A percentile compares a stretch with the other conserved stretches of the same genome.
These are phyloP conservation scores for Neotoxoptera formosana DNA, from an alignment of 1,140 invertebrate species.

Conservation along the genomic window DNA sequence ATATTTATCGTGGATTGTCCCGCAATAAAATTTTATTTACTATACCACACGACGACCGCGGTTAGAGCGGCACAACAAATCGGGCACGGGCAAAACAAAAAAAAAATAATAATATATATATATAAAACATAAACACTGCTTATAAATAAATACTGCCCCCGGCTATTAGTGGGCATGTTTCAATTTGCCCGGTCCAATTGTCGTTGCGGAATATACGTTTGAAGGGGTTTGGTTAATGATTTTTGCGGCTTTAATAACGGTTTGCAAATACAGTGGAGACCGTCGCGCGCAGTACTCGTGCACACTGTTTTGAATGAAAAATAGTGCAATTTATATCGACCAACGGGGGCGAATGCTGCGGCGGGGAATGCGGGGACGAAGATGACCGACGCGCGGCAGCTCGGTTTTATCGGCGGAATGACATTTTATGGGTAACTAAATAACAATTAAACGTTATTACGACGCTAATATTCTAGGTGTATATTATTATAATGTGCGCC, in stretches of 20 bases:
- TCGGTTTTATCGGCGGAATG: background rate
- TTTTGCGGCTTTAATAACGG: conserved; percentile 39
- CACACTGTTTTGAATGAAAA: conserved; percentile 15
- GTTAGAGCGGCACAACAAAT: background rate
- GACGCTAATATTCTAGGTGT: background rate
- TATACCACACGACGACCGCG: background rate
- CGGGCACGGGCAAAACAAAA: background rate
- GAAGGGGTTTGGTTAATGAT: conserved; percentile 36
- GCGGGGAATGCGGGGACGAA: background rate
- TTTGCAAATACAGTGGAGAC: background rate
- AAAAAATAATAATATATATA: background rate
- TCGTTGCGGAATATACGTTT: background rate
- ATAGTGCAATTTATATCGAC: background rate
- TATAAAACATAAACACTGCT: background rate
- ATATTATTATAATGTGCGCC: background rate
- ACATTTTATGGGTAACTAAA: conserved; percentile 2
- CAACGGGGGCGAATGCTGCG: background rate
- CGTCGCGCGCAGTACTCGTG: background rate
- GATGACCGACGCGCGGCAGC: background rate
- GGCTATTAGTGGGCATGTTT: conserved; percentile 24
- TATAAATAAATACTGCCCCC: background rate
- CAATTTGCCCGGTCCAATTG: conserved; percentile 25
- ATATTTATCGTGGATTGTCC: conserved; percentile 46
- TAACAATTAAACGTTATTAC: background rate
- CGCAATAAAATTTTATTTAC: conserved; percentile 54